These are phyloP conservation scores for Apaloderma vittatum DNA, from an alignment of 2,113 vertebrate species.

Conservation along the genomic window DNA sequence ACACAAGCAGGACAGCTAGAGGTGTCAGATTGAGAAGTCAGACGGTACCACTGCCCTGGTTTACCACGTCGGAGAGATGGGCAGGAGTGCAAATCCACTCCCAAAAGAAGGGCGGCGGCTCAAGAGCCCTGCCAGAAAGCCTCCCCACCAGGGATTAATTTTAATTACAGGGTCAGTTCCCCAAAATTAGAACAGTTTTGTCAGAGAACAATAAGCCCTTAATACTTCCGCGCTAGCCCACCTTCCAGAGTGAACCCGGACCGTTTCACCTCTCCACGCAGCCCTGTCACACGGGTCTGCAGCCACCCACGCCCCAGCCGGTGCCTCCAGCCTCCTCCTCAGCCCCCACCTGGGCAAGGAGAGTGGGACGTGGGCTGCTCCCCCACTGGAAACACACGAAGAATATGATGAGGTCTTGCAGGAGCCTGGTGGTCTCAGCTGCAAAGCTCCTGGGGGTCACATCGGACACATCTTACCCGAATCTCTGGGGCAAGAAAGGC, in stretches of 20 bases:
- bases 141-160: neutral
- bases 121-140: neutral
- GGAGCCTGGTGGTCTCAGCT: neutral
- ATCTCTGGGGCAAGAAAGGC: neutral
- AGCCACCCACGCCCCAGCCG: neutral
- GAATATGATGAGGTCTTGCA: accelerated
- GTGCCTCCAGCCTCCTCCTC: neutral
- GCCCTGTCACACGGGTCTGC: accelerated
- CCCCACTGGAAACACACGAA: accelerated
- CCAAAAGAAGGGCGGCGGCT: neutral
- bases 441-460: neutral
- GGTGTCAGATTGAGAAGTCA: neutral
- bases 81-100: neutral
- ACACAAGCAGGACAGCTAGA: neutral
- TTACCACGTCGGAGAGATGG: neutral
- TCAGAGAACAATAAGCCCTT: neutral
- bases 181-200: neutral
- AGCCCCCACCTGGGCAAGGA: neutral
- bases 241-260: neutral
- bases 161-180: neutral
- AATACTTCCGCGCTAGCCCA: neutral
- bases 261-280: accelerated
- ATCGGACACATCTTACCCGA: accelerated
- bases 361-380: neutral
- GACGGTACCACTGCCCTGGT: neutral